Evolutionary conservation across 2,113 vertebrate genomes (phyloP).

Genomic region (Pteropus alecto): DNA sequence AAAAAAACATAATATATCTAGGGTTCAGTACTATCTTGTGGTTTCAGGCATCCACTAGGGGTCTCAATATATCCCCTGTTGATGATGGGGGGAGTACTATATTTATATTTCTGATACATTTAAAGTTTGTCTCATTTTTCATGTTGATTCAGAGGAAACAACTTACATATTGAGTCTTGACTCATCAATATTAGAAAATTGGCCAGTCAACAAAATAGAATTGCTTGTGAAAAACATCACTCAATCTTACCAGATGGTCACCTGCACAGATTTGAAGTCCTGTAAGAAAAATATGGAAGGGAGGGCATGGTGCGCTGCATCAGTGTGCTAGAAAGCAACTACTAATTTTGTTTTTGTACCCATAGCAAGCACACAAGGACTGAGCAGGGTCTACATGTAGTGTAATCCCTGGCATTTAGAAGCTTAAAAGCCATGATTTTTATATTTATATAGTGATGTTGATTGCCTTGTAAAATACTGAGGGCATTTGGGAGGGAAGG

Average conservation of each 20-base stretch:
- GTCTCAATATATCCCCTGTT: no score
- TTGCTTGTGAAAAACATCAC: background rate
- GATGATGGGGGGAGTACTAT: no score
- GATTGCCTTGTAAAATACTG: background rate
- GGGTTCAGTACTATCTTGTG: no score
- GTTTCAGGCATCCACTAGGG: no score
- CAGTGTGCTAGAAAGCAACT: background rate
- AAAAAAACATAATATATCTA: no score
- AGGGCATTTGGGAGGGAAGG: background rate
- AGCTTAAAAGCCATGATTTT: background rate
- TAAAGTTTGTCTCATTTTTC: background rate
- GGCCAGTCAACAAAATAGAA: background rate
- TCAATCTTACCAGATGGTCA: background rate
- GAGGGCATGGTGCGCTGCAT: background rate
- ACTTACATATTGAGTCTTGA: background rate
- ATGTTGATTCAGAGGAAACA: background rate
- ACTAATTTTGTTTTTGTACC: background rate
- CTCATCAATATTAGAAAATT: background rate
- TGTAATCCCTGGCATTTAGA: background rate
- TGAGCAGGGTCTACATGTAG: fast-evolving
- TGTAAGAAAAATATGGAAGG: background rate
- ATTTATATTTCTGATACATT: background rate
- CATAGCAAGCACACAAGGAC: background rate
- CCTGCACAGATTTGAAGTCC: background rate
- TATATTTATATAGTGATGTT: background rate